phyloP scores from a whole-genome alignment of 2,797 vertebrate genomes.

The Petrocephalus schoutedeni region DNA sequence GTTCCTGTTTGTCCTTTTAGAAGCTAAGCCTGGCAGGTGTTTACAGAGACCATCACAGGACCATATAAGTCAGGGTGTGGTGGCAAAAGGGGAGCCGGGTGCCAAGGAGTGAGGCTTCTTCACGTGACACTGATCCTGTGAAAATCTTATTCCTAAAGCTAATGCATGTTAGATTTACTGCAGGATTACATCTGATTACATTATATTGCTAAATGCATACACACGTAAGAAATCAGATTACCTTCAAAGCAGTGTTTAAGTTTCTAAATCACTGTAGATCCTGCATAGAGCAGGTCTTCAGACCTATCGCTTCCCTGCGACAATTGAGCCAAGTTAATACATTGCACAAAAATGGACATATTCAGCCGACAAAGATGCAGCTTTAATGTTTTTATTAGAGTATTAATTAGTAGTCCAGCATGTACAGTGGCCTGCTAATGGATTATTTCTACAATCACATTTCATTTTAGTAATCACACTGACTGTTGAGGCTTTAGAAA shows the following conservation, averaged over 20 bases:
- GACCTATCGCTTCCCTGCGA: background rate
- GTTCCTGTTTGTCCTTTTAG: background rate
- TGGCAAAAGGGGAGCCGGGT: background rate
- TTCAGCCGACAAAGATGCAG: background rate
- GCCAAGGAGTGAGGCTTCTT: background rate
- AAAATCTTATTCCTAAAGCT: background rate
- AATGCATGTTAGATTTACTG: background rate
- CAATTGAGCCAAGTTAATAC: background rate
- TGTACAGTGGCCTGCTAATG: constrained; percentile 73
- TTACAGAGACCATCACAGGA: background rate
- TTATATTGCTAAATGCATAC: background rate
- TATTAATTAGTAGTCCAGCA: constrained; percentile 49
- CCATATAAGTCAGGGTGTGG: background rate
- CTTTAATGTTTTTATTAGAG: background rate
- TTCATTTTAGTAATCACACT: constrained; percentile 57
- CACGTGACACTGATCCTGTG: background rate
- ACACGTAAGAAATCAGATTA: too few relatives aligned
- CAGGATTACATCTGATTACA: background rate
- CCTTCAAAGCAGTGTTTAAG: background rate
- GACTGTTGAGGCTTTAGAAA: constrained; percentile 41
- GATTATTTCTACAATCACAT: constrained; percentile 66
- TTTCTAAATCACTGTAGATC: background rate
- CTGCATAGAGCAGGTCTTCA: background rate
- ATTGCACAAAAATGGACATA: background rate
- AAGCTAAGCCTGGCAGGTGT: background rate